Percentiles rank a stretch among this genome's conserved stretches.
These are phyloP conservation scores for Ptychochromis oligacanthus DNA, from an alignment of 2,113 vertebrate species.

Conservation along the genomic window DNA sequence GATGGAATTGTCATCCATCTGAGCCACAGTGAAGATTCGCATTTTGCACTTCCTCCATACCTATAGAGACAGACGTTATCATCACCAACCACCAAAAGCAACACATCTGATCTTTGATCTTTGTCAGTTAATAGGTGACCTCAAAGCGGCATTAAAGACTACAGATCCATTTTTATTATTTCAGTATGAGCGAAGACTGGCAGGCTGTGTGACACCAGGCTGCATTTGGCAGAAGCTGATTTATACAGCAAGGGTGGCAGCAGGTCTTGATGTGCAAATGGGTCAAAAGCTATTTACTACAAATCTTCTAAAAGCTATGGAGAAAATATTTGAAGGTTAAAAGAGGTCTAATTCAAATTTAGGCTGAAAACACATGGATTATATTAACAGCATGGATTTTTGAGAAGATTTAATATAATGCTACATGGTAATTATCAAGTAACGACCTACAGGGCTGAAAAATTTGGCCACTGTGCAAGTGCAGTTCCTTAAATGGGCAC, in stretches of 20 bases:
- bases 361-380: not conserved
- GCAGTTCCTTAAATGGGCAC: not conserved
- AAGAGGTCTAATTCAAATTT: not conserved
- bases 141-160: not conserved
- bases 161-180: fast-evolving
- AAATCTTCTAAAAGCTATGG: not conserved
- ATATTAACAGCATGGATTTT: too few species aligned
- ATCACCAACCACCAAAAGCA: not conserved
- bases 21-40: conserved; percentile 96
- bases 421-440: not conserved
- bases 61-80: conserved; percentile 64
- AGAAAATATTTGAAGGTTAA: fast-evolving
- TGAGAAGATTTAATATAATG: not conserved
- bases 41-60: conserved; percentile 96
- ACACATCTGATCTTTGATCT: not conserved
- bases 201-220: not conserved
- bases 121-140: fast-evolving
- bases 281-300: not conserved
- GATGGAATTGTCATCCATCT: conserved; percentile 96
- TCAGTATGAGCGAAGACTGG: not conserved
- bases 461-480: not conserved
- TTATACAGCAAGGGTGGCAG: not conserved
- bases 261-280: not conserved
- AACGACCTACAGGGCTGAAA: fast-evolving
- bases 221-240: not conserved